Conservation (phyloP, 2,113 vertebrate species). For the Formicarius rufipectus region DNA sequence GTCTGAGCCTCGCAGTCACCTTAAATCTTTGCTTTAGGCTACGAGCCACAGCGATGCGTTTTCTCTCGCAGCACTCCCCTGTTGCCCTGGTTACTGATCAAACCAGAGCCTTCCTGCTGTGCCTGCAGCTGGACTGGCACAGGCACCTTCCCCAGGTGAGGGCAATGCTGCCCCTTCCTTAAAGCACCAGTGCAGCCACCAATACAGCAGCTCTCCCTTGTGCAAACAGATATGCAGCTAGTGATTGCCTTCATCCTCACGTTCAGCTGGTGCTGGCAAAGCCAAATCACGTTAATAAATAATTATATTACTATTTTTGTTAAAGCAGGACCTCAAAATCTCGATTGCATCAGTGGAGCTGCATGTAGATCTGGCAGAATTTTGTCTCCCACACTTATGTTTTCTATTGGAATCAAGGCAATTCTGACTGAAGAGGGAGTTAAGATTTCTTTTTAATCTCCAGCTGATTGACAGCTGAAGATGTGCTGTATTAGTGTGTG, state of each 20-base stretch:
- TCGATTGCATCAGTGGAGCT: background rate
- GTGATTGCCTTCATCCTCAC: background rate
- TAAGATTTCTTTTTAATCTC: background rate
- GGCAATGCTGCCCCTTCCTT: background rate
- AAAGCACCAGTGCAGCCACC: background rate
- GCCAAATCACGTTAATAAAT: background rate
- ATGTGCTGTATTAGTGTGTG: background rate
- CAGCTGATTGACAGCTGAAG: background rate
- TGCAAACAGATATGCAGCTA: background rate
- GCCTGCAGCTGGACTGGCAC: background rate
- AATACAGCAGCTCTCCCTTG: background rate
- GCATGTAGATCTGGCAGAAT: background rate
- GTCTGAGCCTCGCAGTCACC: background rate
- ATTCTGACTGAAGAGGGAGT: background rate
- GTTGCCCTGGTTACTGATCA: constrained; percentile 40
- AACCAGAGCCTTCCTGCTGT: background rate
- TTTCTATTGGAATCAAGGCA: background rate
- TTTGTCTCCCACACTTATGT: background rate
- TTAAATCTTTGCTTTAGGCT: background rate
- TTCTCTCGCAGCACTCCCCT: background rate
- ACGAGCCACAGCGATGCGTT: background rate
- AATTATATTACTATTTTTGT: background rate
- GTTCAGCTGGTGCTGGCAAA: background rate
- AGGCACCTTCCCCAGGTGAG: background rate
- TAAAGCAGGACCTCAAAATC: background rate